phyloP scores from a whole-genome alignment of 2,113 vertebrate species.

The Charadrius vociferus region DNA sequence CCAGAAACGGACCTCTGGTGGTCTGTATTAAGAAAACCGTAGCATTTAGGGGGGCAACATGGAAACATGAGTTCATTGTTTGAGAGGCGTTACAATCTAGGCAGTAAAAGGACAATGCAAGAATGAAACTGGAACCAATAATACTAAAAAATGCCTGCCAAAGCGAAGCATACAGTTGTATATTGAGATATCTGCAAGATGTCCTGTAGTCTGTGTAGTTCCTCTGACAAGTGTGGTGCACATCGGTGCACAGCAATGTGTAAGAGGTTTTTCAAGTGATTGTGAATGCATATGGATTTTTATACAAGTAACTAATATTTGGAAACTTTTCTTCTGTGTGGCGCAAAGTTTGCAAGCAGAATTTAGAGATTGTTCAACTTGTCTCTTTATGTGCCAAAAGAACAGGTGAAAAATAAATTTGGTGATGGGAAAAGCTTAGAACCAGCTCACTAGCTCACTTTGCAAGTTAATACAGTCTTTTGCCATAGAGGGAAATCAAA shows the following conservation, averaged over 20 bases:
- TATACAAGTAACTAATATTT: not conserved
- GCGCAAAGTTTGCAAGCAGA: not conserved
- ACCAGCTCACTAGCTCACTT: not conserved
- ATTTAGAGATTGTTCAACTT: not conserved
- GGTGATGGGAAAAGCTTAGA: conserved; percentile 27
- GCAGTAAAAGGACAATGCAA: not conserved
- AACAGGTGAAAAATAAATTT: conserved; percentile 19
- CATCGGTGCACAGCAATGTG: fast-evolving
- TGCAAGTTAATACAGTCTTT: conserved; percentile 22
- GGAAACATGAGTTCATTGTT: not conserved
- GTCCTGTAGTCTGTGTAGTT: not conserved
- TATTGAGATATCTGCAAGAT: not conserved
- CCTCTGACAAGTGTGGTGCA: not conserved
- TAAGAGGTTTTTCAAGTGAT: not conserved
- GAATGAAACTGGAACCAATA: not conserved
- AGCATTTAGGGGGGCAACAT: not conserved
- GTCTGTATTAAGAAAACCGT: not conserved
- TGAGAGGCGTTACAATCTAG: not conserved
- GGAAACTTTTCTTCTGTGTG: not conserved
- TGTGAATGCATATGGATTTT: not conserved
- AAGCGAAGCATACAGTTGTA: not conserved
- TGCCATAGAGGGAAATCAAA: conserved; percentile 44
- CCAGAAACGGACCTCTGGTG: not conserved
- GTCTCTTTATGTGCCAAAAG: not conserved
- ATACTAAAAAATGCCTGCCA: not conserved